A percentile compares a stretch with the other conserved stretches of the same genome.
phyloP scores from a whole-genome alignment of 92 coral and sea anemone genomes.

The Palythoa caribaeorum region DNA sequence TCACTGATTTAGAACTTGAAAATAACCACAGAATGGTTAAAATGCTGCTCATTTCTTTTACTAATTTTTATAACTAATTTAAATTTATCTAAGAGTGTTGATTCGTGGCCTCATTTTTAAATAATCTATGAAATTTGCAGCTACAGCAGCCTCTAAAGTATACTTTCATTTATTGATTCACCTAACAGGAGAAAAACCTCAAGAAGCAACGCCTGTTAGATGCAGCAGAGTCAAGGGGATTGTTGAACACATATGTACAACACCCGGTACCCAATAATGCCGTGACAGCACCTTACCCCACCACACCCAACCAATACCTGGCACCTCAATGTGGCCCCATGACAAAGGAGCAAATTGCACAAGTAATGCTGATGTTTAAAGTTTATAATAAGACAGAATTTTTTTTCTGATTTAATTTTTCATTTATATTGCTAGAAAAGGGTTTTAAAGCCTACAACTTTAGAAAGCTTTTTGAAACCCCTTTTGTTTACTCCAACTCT shows the following conservation, averaged over 20 bases:
- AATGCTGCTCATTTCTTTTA: too few relatives aligned
- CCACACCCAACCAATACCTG: slow-evolving; percentile 6
- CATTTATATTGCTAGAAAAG: too few relatives aligned
- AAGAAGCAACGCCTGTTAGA: slow-evolving; percentile 24
- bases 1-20: too few relatives aligned
- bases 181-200: slow-evolving; percentile 3
- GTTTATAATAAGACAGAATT: too few relatives aligned
- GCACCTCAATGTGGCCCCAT: slow-evolving; percentile 32
- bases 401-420: too few relatives aligned
- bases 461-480: too few relatives aligned
- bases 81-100: too few relatives aligned
- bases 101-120: too few relatives aligned
- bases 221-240: slow-evolving; percentile 32
- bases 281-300: slow-evolving; percentile 35
- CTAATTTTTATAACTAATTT: too few relatives aligned
- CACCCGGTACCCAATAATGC: slow-evolving; percentile 4
- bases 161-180: background rate
- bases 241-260: background rate
- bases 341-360: slow-evolving; percentile 34
- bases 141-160: background rate
- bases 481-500: too few relatives aligned
- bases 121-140: background rate
- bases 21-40: too few relatives aligned
- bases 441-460: too few relatives aligned
- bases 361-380: background rate